Conservation (phyloP, 2,113 vertebrate genomes). For the Ptychochromis oligacanthus region DNA sequence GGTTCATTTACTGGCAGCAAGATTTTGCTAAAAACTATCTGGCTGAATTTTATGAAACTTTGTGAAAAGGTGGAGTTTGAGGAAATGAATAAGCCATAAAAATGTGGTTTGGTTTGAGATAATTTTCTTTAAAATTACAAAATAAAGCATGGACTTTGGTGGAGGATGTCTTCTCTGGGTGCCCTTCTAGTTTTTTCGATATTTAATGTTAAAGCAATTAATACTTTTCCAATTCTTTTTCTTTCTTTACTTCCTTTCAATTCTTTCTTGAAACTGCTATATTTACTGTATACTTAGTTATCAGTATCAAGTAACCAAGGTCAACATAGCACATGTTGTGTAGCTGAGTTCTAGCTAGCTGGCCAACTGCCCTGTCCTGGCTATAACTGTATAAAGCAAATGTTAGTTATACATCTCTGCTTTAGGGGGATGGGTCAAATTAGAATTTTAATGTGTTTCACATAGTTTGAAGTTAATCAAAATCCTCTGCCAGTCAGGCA, state of each 20-base stretch:
- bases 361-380: background rate
- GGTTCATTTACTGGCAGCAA: background rate
- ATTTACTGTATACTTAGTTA: too few species aligned
- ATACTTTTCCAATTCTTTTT: background rate
- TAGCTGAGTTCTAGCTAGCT: background rate
- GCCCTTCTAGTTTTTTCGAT: too few species aligned
- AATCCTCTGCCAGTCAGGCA: too few species aligned
- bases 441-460: background rate
- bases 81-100: background rate
- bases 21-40: background rate
- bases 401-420: background rate
- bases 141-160: background rate
- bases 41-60: background rate
- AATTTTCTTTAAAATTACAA: background rate
- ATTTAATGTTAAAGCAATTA: background rate
- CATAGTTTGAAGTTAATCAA: background rate
- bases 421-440: background rate
- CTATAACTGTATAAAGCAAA: background rate
- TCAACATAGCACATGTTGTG: too few species aligned
- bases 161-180: background rate
- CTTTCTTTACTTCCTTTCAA: background rate
- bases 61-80: background rate
- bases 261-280: background rate
- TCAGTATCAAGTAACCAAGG: too few species aligned
- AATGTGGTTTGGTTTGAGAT: conserved; percentile 1